A percentile compares a stretch with the other conserved stretches of the same genome.
Conservation (phyloP, 1,140 invertebrate genomes). For the Ceratina australensis region DNA sequence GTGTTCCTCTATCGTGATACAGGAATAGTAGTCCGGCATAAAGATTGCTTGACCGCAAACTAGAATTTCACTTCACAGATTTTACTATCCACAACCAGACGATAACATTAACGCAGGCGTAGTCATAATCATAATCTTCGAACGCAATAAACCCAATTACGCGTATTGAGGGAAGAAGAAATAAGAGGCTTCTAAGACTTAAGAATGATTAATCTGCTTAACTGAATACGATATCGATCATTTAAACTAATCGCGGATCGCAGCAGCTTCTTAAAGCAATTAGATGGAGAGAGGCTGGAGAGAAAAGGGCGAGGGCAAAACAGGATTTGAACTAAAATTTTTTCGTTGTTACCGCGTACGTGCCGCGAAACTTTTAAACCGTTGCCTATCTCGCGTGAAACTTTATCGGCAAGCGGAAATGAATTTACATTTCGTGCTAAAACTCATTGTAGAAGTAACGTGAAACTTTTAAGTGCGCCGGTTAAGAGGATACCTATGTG, state of each 20-base stretch:
- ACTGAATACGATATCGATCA: not conserved
- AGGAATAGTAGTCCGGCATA: constrained; percentile 34
- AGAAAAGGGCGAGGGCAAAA: not conserved
- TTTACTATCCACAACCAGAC: constrained; percentile 32
- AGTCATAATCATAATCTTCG: not conserved
- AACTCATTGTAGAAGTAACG: constrained; percentile 37
- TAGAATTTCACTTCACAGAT: constrained; percentile 52
- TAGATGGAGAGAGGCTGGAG: not conserved
- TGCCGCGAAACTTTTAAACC: constrained; percentile 31
- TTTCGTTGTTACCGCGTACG: not conserved
- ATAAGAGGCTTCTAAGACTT: not conserved
- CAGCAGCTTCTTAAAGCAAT: not conserved
- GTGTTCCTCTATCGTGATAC: constrained; percentile 33
- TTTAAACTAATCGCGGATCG: not conserved
- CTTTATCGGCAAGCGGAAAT: constrained; percentile 43
- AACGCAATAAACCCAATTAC: constrained; percentile 24
- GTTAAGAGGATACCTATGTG: constrained; percentile 24
- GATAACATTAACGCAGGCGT: constrained; percentile 31
- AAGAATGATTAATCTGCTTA: not conserved
- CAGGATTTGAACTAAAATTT: constrained; percentile 1
- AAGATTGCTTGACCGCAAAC: constrained; percentile 51
- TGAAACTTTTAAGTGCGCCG: constrained; percentile 35
- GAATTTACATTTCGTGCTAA: constrained; percentile 46
- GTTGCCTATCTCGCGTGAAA: constrained; percentile 11
- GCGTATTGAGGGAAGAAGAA: not conserved